These are phyloP conservation scores for Porites cylindrica DNA, from an alignment of 92 coral and sea anemone genomes.

Conservation along the genomic window DNA sequence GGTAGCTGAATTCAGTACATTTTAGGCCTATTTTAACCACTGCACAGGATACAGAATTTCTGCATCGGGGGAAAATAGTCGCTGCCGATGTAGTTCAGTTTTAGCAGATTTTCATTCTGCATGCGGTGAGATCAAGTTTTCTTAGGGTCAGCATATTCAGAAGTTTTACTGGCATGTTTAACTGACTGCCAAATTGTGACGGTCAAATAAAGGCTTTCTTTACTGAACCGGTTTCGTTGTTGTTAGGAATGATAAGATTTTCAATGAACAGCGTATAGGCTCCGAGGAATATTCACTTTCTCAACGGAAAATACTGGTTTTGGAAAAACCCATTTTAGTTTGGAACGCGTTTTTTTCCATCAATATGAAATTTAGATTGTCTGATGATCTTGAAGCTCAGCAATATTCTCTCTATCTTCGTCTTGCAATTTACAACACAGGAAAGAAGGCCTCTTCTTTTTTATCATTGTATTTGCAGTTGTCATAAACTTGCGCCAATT, in stretches of 20 bases:
- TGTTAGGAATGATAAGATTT: not conserved
- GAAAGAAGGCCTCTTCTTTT: no score
- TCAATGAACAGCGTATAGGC: slow-evolving; percentile 12
- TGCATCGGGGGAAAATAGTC: not conserved
- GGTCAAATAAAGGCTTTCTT: slow-evolving; percentile 20
- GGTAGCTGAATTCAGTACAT: not conserved
- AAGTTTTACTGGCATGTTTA: not conserved
- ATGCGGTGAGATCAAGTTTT: not conserved
- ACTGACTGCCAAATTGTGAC: not conserved
- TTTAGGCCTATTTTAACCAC: not conserved
- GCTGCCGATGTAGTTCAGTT: not conserved
- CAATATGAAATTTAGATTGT: no score
- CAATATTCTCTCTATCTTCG: no score
- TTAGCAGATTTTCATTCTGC: not conserved
- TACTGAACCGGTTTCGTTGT: slow-evolving; percentile 10
- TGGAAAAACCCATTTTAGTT: slow-evolving; percentile 36
- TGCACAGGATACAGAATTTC: not conserved
- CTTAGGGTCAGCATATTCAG: not conserved
- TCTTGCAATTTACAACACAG: no score
- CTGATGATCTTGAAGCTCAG: no score
- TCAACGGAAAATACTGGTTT: slow-evolving; percentile 1
- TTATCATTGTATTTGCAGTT: no score
- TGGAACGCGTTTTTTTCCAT: slow-evolving; percentile 19
- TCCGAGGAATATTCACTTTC: not conserved
- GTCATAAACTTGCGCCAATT: no score